Evolutionary conservation across 2,888 invertebrate species (phyloP), one percentile per base, ranked within the genome.

Genomic region (Atrina japonica): DNA sequence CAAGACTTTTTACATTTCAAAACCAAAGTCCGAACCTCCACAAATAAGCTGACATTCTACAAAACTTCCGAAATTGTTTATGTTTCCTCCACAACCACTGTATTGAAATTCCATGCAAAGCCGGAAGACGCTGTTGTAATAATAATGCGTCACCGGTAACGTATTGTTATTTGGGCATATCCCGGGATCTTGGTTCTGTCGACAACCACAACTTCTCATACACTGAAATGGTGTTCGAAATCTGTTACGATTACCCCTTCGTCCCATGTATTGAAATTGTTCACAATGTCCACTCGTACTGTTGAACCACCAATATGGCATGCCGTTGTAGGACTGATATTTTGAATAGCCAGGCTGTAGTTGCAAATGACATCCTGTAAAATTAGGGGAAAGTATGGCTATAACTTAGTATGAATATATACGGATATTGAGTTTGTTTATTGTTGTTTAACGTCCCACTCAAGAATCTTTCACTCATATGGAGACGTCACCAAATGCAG

Each of bases 41-140:
- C 70, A 70, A 1, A 60, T 18, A 14, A 65, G 25, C 29, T 70
- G 70, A 47, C 70, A 70, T 47, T 65, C 53, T 27, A 70, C 52
- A 53, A 53, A 70, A 5, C 59, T 41, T 11, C 41, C 23, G 25
- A 70, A 70, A 53, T 70, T 64, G 41, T 70, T 70, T 35, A 58
- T 53, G 30, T 70, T 70, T 18, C 70, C 70, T 3, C 65, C 70
- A 18, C 70, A 70, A 0, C 70, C 70, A 21, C 23, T 45, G 29
- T 63, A 64, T 18, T 66, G 7, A 27, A 70, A 70, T 3, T 55
- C 45, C 14, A 52, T 52, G 25, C 70, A 70, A 45, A 70, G 59
- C 45, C 53, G 11, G 29, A 45, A 64, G n/a, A 35, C 30, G 5
- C 27, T 53, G 40, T 70, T 70, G 30, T 70, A 70, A 58, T 59